Conservation (phyloP, 2,113 vertebrate genomes). For the Dasyurus viverrinus region DNA sequence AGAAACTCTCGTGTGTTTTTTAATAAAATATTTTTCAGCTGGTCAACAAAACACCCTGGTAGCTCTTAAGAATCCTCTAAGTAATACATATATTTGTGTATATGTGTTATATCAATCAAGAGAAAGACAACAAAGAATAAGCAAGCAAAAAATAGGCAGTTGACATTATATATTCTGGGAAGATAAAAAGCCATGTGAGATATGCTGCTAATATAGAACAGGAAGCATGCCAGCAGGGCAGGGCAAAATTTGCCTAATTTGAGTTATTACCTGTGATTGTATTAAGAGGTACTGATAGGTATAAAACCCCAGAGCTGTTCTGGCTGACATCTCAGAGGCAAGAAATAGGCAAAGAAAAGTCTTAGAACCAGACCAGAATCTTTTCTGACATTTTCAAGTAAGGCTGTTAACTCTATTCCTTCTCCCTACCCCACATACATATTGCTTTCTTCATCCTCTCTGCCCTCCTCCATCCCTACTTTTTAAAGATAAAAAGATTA, state of each 20-base stretch:
- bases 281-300: not conserved
- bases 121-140: not conserved
- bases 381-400: not conserved
- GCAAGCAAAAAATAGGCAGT: not conserved
- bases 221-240: not conserved
- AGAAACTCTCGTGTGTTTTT: not conserved
- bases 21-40: not conserved
- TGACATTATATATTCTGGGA: not conserved
- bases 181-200: not conserved
- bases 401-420: not conserved
- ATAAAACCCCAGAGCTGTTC: not conserved
- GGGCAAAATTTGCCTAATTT: not conserved
- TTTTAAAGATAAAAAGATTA: not conserved
- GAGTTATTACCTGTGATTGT: not conserved
- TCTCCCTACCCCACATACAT: no score
- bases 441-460: not conserved
- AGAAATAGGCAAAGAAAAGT: not conserved
- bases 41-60: not conserved
- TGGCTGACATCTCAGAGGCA: not conserved
- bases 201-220: not conserved
- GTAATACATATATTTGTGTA: not conserved
- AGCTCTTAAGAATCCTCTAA: not conserved
- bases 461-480: not conserved
- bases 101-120: not conserved
- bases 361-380: not conserved